Evolutionary conservation across 2,113 vertebrate species (phyloP), one percentile per base, ranked within the genome.

Genomic region (Anolis sagrei): DNA sequence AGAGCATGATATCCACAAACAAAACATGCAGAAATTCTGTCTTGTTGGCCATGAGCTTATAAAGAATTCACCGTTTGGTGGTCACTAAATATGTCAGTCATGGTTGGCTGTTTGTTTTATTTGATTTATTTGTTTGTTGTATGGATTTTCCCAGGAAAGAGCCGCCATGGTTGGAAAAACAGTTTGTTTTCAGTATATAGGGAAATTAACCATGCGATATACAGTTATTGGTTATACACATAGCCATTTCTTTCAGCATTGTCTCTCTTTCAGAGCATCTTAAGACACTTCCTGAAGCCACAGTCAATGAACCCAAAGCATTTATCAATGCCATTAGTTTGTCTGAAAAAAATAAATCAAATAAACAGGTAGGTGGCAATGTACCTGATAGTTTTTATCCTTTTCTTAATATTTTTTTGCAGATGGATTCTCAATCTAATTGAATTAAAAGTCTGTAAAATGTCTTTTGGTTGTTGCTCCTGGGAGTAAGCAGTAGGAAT

Each of bases 181-280:
- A 73, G 36, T 36, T 39, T 7, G 21, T 23, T 73, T 19, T 36
- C 32, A 72, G 19, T 72, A 72, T n/a, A 16, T 70, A 34, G 25
- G 14, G 54, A n/a, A 2, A 77, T 51, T 18, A 23, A 76, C 25
- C 49, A 54, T 8, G 25, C 23, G 10, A 19, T 77, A 32, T 54
- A 9, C 29, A 48, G n/a, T 27, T 36, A 62, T 36, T 10, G 14
- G 5, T 3, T 54, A 14, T 18, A 13, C 49, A 14, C 58, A 66
- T 66, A 66, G 14, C 80, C 62, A 18, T 19, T 7, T 73, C 11
- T 48, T 29, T 49, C 44, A 76, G 21, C 49, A 25, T 49, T 25
- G 48, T 76, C 79, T 27, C 62, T 93, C 87, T 89, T 88, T 21
- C 39, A 94, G 87, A 51, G 73, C 82, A 16, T 34, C 5, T 21